phyloP scores from a whole-genome alignment of 2,888 invertebrate genomes.

The Pristionchus entomophagus region DNA sequence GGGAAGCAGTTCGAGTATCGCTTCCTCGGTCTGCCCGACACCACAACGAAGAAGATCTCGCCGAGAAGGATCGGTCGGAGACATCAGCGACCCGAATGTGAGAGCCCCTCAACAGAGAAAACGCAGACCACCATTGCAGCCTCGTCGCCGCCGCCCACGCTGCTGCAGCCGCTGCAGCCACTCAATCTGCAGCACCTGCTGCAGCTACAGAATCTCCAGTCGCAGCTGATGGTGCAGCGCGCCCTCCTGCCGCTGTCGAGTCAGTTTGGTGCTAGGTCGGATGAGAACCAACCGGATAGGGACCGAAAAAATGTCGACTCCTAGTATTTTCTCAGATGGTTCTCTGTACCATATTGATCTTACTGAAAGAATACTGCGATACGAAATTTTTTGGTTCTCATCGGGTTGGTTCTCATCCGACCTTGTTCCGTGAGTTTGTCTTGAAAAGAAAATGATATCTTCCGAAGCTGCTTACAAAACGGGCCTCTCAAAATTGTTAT shows the following conservation, averaged over 20 bases:
- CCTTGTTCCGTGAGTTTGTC: no score
- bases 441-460: no score
- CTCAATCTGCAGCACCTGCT: neutral
- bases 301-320: no score
- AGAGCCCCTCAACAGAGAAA: neutral
- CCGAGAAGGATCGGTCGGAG: neutral
- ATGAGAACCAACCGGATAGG: no score
- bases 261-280: neutral
- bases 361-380: no score
- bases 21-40: neutral
- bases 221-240: neutral
- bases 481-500: no score
- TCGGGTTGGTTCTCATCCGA: no score
- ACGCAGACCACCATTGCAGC: neutral
- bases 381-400: no score
- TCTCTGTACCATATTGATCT: no score
- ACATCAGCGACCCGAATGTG: neutral
- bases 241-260: neutral
- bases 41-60: neutral
- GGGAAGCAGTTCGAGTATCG: conserved; percentile 5
- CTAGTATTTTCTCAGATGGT: no score
- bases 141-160: neutral
- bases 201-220: neutral
- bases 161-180: conserved; percentile 7
- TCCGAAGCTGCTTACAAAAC: no score